Base-by-base conservation (phyloP, 1,140 invertebrate species). In the Dendroctonus ponderosae region DNA sequence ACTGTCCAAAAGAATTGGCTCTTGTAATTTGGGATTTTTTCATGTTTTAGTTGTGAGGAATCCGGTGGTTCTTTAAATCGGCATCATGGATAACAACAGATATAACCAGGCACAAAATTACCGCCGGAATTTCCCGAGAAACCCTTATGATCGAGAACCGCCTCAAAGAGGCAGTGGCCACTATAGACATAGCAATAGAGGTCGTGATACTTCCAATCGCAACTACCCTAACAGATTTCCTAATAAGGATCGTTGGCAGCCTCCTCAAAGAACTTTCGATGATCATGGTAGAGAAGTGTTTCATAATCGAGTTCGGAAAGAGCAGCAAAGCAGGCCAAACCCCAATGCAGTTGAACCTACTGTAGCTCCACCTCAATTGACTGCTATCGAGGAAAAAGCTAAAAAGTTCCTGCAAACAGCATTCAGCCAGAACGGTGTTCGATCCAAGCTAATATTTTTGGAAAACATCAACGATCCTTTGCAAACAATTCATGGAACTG, bases 401-500 rank as follows among this genome's bases (percentile, higher is more conserved):
- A 58, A 57, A 12, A n/a, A 38, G 6, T 62, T 68, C 43, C n/a
- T 68, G 4, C n/a, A 62, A 6, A 63, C 12, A 14, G 61, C 62
- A 6, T 57, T 68, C 41, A 62, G 8, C 6, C 66, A 68, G 26
- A 43, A 53, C n/a, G 66, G 66, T 41, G 37, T 68, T 37, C 37
- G 66, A 43, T 62, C 66, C 11, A 62, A 68, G 44, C 43, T 68
- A 11, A 68, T 68, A 50, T 68, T 68, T 57, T 39, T 68, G 9
- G 60, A 68, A 42, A 51, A 60, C 7, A 41, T 52, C 6, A 41
- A 62, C 6, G 63, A 58, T 63, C 7, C 66, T 14, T 3, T 62
- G 8, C 52, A 57, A 53, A 68, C 53, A 7, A 38, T 68, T 3
- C 54, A 57, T 37, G 52, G 44, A 6, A 49, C 66, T 40, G 48